A percentile compares a stretch with the other conserved stretches of the same genome.
phyloP scores from a whole-genome alignment of 2,797 vertebrate species.

The Falco berigora region DNA sequence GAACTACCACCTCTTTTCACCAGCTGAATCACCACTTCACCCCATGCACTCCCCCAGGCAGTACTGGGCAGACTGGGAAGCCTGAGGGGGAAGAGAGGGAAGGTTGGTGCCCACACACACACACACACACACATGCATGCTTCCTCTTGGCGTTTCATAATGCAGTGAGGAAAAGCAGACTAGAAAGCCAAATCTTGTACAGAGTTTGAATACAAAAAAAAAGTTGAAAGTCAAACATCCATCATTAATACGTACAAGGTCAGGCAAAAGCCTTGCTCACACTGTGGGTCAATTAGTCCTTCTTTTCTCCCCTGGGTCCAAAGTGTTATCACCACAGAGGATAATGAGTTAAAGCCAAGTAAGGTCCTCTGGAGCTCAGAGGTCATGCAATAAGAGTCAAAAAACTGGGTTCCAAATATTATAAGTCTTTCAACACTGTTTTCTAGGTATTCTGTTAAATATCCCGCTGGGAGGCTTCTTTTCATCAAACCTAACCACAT shows the following conservation, averaged over 20 bases:
- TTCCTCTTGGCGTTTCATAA: neutral
- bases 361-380: constrained; percentile 18
- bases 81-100: too few species aligned
- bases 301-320: neutral
- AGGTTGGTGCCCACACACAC: neutral
- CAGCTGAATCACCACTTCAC: neutral
- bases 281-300: neutral
- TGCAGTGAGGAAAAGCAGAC: neutral
- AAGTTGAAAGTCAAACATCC: neutral
- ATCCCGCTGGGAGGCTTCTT: constrained; percentile 36
- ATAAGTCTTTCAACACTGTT: constrained; percentile 52
- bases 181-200: neutral
- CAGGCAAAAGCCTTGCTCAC: neutral
- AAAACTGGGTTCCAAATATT: constrained; percentile 42
- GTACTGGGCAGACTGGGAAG: neutral
- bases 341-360: constrained; percentile 24
- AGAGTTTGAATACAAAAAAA: neutral
- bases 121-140: neutral
- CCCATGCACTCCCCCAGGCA: neutral
- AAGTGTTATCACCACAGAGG: neutral
- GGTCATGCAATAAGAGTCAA: constrained; percentile 4
- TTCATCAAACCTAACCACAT: constrained; percentile 53
- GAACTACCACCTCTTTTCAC: neutral
- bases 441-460: constrained; percentile 62
- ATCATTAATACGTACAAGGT: neutral